Percentiles rank a stretch among this genome's conserved stretches.
These are phyloP conservation scores for Calameuta pallipes DNA, from an alignment of 2,888 invertebrate genomes.

Conservation along the genomic window DNA sequence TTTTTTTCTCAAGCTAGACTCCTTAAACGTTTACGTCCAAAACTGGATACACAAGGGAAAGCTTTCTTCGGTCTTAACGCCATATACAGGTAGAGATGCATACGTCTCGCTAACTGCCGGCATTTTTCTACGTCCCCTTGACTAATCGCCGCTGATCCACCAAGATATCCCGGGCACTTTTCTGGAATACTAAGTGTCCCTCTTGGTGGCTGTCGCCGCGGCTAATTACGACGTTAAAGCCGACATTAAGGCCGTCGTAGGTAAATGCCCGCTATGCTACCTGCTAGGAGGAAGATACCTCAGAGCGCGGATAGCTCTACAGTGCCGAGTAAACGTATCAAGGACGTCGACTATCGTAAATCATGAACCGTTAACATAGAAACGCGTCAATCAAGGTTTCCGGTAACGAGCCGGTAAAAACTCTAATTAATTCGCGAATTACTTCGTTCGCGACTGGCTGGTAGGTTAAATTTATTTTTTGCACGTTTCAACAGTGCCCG, in stretches of 20 bases:
- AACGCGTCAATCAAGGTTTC: background rate
- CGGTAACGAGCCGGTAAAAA: background rate
- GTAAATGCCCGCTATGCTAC: background rate
- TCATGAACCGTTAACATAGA: background rate
- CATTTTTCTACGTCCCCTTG: slow-evolving; percentile 1
- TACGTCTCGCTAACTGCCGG: background rate
- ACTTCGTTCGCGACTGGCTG: background rate
- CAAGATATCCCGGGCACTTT: slow-evolving; percentile 9
- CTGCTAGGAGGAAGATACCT: background rate
- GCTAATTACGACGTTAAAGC: slow-evolving; percentile 13
- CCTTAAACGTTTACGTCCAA: background rate
- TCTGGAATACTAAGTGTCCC: slow-evolving; percentile 16
- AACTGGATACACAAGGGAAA: background rate
- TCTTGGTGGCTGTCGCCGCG: slow-evolving; percentile 11
- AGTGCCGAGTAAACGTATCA: background rate
- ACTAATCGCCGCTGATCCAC: slow-evolving; percentile 17
- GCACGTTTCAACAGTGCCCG: background rate
- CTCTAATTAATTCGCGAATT: background rate
- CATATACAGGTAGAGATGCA: background rate
- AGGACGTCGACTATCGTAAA: background rate
- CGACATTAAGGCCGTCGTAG: background rate
- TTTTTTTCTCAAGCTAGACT: background rate
- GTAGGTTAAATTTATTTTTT: background rate
- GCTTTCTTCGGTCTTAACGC: background rate
- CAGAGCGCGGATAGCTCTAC: background rate